Conservation (phyloP, 2,113 vertebrate species). For the Mirza zaza region DNA sequence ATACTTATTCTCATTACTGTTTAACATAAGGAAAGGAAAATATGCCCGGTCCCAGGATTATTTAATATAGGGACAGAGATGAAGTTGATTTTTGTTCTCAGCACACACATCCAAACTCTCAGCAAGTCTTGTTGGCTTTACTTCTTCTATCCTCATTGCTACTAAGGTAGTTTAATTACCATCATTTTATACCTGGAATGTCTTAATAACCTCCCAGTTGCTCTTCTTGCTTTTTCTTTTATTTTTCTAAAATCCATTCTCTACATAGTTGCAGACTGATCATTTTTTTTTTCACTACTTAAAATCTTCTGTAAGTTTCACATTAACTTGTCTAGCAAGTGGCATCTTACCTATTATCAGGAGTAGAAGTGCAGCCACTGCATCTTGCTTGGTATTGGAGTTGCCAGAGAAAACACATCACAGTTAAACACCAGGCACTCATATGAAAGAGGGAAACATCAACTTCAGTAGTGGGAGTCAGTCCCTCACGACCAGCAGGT, state of each 20-base stretch:
- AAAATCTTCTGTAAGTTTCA: background rate
- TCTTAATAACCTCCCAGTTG: background rate
- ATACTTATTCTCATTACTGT: background rate
- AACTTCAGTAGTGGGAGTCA: background rate
- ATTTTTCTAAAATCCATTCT: background rate
- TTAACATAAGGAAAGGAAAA: background rate
- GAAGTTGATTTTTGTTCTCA: background rate
- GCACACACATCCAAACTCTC: background rate
- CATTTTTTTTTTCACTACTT: background rate
- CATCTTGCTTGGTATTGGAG: background rate
- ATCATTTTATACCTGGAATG: background rate
- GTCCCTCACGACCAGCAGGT: background rate
- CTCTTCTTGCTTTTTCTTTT: background rate
- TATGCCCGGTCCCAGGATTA: background rate
- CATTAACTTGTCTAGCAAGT: background rate
- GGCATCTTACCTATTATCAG: no score
- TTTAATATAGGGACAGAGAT: background rate
- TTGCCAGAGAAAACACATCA: background rate
- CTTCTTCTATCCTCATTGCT: background rate
- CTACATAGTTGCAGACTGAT: background rate
- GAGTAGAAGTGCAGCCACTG: background rate
- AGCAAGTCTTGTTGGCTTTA: background rate
- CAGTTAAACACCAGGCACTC: background rate
- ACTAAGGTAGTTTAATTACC: background rate
- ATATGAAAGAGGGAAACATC: background rate